A percentile compares a stretch with the other conserved stretches of the same genome.
phyloP scores from a whole-genome alignment of 2,888 invertebrate genomes.

The Halocaridina rubra region DNA sequence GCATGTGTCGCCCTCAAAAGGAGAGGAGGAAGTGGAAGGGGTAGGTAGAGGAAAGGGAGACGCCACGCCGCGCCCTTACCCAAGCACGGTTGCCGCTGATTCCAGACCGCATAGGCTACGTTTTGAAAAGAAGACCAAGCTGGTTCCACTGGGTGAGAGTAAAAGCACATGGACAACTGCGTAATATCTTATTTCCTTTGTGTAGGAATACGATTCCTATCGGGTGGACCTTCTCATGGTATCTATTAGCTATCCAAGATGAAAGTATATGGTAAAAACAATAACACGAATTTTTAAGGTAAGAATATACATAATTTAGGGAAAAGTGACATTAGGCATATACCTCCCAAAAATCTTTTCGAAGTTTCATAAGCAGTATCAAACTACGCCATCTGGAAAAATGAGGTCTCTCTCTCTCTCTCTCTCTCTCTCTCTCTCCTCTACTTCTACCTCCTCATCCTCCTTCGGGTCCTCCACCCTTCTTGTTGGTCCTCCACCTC shows the following conservation, averaged over 20 bases:
- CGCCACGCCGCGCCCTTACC: constrained; percentile 23
- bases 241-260: no score
- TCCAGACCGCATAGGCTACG: neutral
- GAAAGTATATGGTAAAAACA: no score
- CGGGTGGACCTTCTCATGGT: no score
- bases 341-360: no score
- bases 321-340: no score
- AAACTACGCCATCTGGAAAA: neutral
- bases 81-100: constrained; percentile 31
- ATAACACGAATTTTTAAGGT: no score
- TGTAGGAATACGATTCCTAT: neutral
- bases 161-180: neutral
- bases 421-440: no score
- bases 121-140: neutral
- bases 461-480: neutral
- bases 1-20: constrained; percentile 29
- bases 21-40: neutral
- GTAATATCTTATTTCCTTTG: neutral
- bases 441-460: neutral
- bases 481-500: constrained; percentile 9
- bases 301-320: no score
- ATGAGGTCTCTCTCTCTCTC: no score
- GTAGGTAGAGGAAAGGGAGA: neutral
- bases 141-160: neutral
- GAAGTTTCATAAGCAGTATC: neutral